These are phyloP conservation scores for Cyprinodon tularosa DNA, from an alignment of 2,113 vertebrate species.

Conservation along the genomic window DNA sequence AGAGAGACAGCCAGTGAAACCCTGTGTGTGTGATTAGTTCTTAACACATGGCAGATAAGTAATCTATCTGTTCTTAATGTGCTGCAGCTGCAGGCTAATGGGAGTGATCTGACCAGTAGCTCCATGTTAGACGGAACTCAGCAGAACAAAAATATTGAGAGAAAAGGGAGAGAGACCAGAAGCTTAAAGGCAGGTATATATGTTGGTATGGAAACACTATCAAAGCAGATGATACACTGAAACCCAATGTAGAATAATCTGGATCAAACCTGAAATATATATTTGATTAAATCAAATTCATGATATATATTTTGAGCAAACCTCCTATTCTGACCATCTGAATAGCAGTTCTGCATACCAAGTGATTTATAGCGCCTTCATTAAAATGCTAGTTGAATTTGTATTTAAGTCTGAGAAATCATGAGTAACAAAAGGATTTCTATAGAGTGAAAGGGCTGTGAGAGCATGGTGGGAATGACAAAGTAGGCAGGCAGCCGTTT, in stretches of 20 bases:
- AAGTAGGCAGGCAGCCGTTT: slow-evolving; percentile 40
- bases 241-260: background rate
- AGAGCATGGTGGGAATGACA: slow-evolving; percentile 40
- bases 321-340: slow-evolving; percentile 33
- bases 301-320: slow-evolving; percentile 13
- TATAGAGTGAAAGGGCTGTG: slow-evolving; percentile 30
- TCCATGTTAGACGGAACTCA: slow-evolving; percentile 51
- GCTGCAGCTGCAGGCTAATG: slow-evolving; percentile 79
- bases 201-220: background rate
- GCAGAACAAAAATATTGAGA: slow-evolving; percentile 35
- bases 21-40: slow-evolving; percentile 70
- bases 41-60: slow-evolving; percentile 74
- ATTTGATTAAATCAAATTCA: slow-evolving; percentile 1
- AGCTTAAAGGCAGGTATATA: background rate
- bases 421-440: slow-evolving; percentile 63
- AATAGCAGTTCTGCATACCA: slow-evolving; percentile 48
- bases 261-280: background rate
- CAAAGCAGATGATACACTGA: background rate
- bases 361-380: slow-evolving; percentile 37
- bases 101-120: slow-evolving; percentile 53
- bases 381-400: slow-evolving; percentile 63
- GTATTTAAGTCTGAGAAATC: slow-evolving; percentile 63
- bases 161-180: slow-evolving; percentile 5
- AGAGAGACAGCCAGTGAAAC: slow-evolving; percentile 62
- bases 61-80: slow-evolving; percentile 78